Percentiles rank a stretch among this genome's conserved stretches.
Conservation (phyloP, 2,888 invertebrate genomes). For the Acleris literana region DNA sequence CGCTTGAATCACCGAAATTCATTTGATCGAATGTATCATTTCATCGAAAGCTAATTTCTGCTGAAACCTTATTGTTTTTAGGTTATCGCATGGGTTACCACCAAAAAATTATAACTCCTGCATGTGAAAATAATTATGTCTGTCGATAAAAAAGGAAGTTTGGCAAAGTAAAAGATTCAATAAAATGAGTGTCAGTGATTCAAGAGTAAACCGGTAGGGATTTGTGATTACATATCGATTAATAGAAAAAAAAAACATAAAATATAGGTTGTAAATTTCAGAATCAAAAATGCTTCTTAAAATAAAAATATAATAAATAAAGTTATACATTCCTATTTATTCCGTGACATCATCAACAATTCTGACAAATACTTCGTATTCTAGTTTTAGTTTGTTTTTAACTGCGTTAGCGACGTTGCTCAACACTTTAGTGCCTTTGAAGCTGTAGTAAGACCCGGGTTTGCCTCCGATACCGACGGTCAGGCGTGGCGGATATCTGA, state of each 20-base stretch:
- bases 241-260: neutral
- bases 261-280: slow-evolving; percentile 2
- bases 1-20: too few relatives aligned
- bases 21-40: too few relatives aligned
- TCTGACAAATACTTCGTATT: slow-evolving; percentile 74
- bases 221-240: neutral
- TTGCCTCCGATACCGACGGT: slow-evolving; percentile 62
- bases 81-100: too few relatives aligned
- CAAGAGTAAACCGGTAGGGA: too few relatives aligned
- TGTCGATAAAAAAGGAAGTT: too few relatives aligned
- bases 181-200: too few relatives aligned
- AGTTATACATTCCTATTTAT: slow-evolving; percentile 20
- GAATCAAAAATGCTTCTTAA: neutral
- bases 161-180: too few relatives aligned
- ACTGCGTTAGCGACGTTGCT: slow-evolving; percentile 55
- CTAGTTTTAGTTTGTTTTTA: slow-evolving; percentile 66
- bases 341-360: slow-evolving; percentile 60
- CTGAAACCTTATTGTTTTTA: too few relatives aligned
- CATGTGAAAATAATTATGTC: too few relatives aligned
- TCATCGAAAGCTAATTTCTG: too few relatives aligned
- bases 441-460: slow-evolving; percentile 68
- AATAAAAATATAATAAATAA: slow-evolving; percentile 22
- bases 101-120: too few relatives aligned
- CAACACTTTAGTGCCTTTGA: slow-evolving; percentile 67
- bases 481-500: slow-evolving; percentile 65